Percentiles rank a stretch among this genome's conserved stretches.
Evolutionary conservation across 2,797 vertebrate species (phyloP).

Genomic region (Phrynocephalus vlangalii): DNA sequence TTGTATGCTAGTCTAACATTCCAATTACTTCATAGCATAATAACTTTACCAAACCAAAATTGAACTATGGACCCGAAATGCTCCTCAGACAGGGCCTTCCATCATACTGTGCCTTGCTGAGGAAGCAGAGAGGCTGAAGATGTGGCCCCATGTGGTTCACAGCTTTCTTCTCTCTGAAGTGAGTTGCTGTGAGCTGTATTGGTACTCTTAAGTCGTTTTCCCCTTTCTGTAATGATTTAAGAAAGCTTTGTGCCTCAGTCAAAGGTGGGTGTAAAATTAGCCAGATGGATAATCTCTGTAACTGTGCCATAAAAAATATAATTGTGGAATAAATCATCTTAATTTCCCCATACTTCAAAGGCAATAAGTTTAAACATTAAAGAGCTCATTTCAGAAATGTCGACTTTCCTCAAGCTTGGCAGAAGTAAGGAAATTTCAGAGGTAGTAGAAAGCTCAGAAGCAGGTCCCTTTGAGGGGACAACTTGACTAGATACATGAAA

Average conservation of each 20-base stretch:
- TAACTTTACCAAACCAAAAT: background rate
- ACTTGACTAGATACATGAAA: background rate
- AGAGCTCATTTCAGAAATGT: background rate
- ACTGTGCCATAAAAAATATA: background rate
- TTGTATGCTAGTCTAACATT: background rate
- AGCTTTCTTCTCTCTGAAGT: background rate
- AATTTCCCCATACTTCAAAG: constrained; percentile 1
- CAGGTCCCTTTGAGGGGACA: background rate
- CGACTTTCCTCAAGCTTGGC: background rate
- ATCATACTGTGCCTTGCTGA: background rate
- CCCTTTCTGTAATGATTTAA: background rate
- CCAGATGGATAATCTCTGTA: background rate
- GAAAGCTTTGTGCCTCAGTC: background rate
- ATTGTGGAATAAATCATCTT: background rate
- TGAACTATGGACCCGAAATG: background rate
- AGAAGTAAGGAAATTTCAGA: background rate
- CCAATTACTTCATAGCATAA: background rate
- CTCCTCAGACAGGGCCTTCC: background rate
- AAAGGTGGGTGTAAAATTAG: background rate
- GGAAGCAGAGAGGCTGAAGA: background rate
- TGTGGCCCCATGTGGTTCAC: background rate
- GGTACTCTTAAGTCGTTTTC: background rate
- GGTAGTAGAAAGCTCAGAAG: background rate
- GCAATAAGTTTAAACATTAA: constrained; percentile 19
- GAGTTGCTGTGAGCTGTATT: background rate